A percentile compares a stretch with the other conserved stretches of the same genome.
Evolutionary conservation across 2,113 vertebrate genomes (phyloP).

Genomic region (Nesogale talazaci): DNA sequence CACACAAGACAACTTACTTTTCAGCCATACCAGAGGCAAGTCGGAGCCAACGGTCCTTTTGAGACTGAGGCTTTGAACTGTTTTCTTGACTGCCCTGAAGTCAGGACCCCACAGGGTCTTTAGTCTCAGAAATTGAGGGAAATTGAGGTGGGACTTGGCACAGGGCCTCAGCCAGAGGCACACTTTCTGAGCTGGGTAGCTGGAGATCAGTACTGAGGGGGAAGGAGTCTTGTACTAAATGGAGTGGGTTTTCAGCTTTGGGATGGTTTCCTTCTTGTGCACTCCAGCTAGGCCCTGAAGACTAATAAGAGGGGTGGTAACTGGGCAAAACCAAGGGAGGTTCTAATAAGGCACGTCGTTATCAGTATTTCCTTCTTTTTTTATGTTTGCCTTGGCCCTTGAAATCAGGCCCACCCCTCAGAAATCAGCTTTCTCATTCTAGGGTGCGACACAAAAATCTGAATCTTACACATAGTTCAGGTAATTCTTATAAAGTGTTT

Average conservation of each 20-base stretch:
- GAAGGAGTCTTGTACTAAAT: not conserved
- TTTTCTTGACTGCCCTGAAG: not conserved
- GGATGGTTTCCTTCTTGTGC: not conserved
- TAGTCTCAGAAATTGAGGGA: not conserved
- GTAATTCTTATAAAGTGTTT: not conserved
- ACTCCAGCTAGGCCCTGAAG: not conserved
- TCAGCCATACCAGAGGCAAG: not conserved
- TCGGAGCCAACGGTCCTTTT: not conserved
- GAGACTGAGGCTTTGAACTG: not conserved
- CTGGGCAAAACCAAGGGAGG: slow-evolving; percentile 20
- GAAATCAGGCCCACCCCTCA: not conserved
- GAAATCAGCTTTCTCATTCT: not conserved
- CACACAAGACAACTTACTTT: slow-evolving; percentile 6
- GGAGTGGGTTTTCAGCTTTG: not conserved
- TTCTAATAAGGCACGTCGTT: not conserved
- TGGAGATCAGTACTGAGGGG: slow-evolving; percentile 27
- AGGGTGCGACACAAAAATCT: not conserved
- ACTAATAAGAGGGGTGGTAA: not conserved
- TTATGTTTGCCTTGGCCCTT: not conserved
- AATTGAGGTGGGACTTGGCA: not conserved
- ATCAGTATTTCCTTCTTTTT: not conserved
- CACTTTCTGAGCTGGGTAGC: not conserved
- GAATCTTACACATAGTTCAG: not conserved
- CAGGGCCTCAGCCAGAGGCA: not conserved
- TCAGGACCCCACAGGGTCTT: not conserved